Evolutionary conservation across 2,888 invertebrate genomes (phyloP).

Genomic region (Cyclophora punctaria): DNA sequence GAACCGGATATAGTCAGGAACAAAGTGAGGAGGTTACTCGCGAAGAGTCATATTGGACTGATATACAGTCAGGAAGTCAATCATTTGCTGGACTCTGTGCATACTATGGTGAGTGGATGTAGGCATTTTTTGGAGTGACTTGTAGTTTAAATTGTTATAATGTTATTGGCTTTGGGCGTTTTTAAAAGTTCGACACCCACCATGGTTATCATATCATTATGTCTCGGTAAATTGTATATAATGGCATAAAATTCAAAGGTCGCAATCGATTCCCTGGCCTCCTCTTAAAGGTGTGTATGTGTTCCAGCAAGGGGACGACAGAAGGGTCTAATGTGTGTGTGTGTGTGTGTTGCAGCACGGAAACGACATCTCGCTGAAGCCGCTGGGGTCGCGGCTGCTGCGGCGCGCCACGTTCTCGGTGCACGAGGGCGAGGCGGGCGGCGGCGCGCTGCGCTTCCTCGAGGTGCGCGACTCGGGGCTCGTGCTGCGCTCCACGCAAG

Average conservation of each 20-base stretch:
- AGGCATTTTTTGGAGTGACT: background rate
- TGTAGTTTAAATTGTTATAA: background rate
- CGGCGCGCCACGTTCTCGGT: conserved; percentile 99
- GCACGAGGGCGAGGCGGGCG: conserved; percentile 93
- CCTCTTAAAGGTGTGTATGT: too few relatives aligned
- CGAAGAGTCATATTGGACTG: conserved; percentile 98
- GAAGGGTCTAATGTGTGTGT: too few relatives aligned
- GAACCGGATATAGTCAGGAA: conserved; percentile 88
- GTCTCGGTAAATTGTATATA: too few relatives aligned
- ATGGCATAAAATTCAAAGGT: too few relatives aligned
- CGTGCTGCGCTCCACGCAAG: conserved; percentile 82
- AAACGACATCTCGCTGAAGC: conserved; percentile 97
- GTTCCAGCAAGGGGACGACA: too few relatives aligned
- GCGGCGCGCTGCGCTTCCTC: conserved; percentile 91
- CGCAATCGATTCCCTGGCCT: too few relatives aligned
- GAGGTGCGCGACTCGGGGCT: conserved; percentile 98
- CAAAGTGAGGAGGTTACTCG: conserved; percentile 92
- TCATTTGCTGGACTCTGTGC: conserved; percentile 94
- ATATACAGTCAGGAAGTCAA: conserved; percentile 98
- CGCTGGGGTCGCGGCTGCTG: conserved; percentile 93
- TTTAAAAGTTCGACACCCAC: too few relatives aligned
- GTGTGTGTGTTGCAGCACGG: conserved; percentile 81
- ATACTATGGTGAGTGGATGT: conserved; percentile 84
- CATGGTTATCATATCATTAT: too few relatives aligned
- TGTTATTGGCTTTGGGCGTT: too few relatives aligned